Evolutionary conservation across 2,113 vertebrate genomes (phyloP), one percentile per base, ranked within the genome.

Genomic region (Promerops cafer): DNA sequence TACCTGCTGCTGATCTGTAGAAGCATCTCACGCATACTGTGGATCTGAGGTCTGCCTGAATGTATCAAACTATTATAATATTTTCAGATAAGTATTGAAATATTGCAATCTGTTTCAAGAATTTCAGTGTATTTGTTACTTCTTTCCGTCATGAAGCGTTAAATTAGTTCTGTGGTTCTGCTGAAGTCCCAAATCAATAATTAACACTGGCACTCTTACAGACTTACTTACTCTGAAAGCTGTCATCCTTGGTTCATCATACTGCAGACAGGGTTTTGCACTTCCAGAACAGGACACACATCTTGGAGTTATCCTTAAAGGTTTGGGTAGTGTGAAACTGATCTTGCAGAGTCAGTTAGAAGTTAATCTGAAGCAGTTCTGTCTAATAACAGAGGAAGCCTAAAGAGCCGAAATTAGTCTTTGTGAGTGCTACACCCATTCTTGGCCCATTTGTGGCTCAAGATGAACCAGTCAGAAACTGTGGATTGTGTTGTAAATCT

Each of bases 121-220:
- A 63, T 27, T 42, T 37, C 37, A 16, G 10, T 35, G 31, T 33
- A 28, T 63, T 77, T 83, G 22, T 56, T 54, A 20, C 27, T 59
- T 64, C 30, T 66, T 78, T 68, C 44, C 10, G 3, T 68, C 26
- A 1, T 33, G 18, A 87, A 80, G 27, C 30, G 28, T 71, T 69
- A 54, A 31, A 53, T 76, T 35, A 80, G 56, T 88, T 77, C 26
- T 27, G 42, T 60, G 10, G 2, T 71, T 69, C 42, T 61, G 20
- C 20, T 61, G 31, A 65, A 76, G 79, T 70, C 23, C 33, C 27
- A 81, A 26, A 57, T 61, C 4, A 0, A 50, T 80, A 54, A n/a
- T 37, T 64, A 65, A 50, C 15, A 13, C 15, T 39, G 0, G 0
- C 6, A 11, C 2, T 68, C 30, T 64, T 65, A 8, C 0, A 1